Conservation (phyloP, 2,797 vertebrate genomes). For the Dallia pectoralis region DNA sequence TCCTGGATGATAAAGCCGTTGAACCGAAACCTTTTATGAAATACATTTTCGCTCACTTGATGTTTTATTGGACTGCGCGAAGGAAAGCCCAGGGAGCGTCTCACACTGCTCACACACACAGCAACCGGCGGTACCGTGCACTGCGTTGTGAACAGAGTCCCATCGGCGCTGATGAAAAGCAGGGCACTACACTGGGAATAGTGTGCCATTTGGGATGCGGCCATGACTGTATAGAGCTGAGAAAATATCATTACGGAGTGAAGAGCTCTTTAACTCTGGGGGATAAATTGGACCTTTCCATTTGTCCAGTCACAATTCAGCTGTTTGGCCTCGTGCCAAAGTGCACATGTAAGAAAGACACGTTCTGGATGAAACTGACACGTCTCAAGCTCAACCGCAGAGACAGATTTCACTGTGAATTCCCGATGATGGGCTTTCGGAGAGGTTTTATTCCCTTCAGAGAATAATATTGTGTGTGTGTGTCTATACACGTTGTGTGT, state of each 20-base stretch:
- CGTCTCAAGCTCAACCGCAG: constrained; percentile 31
- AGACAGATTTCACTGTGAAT: not conserved
- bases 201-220: not conserved
- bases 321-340: constrained; percentile 42
- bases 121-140: not conserved
- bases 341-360: constrained; percentile 30
- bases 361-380: constrained; percentile 24
- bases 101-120: not conserved
- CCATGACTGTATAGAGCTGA: not conserved
- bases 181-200: not conserved
- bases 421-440: constrained; percentile 2
- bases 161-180: not conserved
- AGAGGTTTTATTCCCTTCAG: not conserved
- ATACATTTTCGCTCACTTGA: constrained; percentile 72
- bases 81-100: constrained; percentile 47
- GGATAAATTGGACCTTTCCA: constrained; percentile 55
- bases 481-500: no score
- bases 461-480: not conserved
- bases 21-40: constrained; percentile 72
- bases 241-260: constrained; percentile 62
- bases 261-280: constrained; percentile 46
- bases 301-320: constrained; percentile 38
- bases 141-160: not conserved
- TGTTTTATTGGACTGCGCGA: constrained; percentile 70
- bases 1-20: constrained; percentile 67